Base-by-base conservation (phyloP, 2,113 vertebrate genomes). In the Cisticola juncidis region DNA sequence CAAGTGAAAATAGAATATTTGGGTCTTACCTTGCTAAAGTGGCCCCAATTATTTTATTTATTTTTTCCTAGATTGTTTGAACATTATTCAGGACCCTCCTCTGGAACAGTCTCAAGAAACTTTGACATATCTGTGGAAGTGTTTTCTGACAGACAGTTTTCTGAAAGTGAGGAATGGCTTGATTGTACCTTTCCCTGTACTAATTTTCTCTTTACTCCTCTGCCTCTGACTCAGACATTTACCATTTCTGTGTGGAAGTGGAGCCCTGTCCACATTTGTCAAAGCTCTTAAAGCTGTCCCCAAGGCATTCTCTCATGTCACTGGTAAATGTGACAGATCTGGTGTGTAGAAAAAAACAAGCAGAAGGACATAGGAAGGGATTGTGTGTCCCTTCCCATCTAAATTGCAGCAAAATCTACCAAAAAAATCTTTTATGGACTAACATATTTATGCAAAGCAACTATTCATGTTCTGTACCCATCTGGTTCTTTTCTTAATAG, bases 391-490 rank as follows among this genome's bases (percentile, higher is more conserved):
- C 13, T 84, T 83, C 23, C 56, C 13, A 54, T 29, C 5, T 62
- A 58, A 77, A 70, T 28, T 53, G 33, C 25, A 45, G 61, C 18
- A 78, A 88, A 87, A 48, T 53, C n/a, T 66, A 12, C 19, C 26
- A 44, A 23, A 53, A 64, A 40, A 51, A 20, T 7, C 0, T 13
- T 83, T 51, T 58, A 18, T 57, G 38, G 51, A 8, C 47, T 54
- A 61, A 9, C 24, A 13, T 0, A 9, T 50, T 78, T 78, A 45
- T 62, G 12, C 19, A 48, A 61, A 86, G 8, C 33, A 53, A 20
- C 16, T 29, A 5, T 53, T 86, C 8, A 15, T 0, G 0, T 12
- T 86, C 11, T 19, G 18, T 36, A n/a, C 12, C 19, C 14, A 36
- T 36, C 22, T 29, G 25, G 18, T 64, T 47, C 20, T 81, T 90